phyloP scores from a whole-genome alignment of 1,140 invertebrate species.

The Diploscapter pachys region DNA sequence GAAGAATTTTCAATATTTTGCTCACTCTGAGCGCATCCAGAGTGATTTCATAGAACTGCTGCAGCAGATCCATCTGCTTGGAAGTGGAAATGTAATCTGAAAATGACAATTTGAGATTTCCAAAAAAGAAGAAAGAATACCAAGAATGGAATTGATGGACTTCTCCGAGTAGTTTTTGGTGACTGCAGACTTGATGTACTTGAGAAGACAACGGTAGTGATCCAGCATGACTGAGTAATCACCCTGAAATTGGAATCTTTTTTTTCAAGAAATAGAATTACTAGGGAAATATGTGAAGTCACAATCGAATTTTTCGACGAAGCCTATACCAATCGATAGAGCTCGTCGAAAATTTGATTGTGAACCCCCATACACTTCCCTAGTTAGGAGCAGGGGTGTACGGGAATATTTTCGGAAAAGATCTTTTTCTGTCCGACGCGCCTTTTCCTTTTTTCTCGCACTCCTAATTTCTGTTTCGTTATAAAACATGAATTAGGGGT shows the following conservation, averaged over 20 bases:
- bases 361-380: too few species aligned
- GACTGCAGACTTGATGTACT: conserved; percentile 92
- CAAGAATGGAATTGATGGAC: conserved; percentile 95
- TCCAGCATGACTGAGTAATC: conserved; percentile 96
- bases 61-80: conserved; percentile 89
- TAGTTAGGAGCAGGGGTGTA: too few species aligned
- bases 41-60: conserved; percentile 99
- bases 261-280: background rate
- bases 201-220: conserved; percentile 89
- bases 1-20: background rate
- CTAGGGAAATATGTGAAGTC: background rate
- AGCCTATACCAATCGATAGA: too few species aligned
- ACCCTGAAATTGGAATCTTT: conserved; percentile 65
- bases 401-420: too few species aligned
- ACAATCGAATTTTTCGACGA: too few species aligned
- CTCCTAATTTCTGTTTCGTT: too few species aligned
- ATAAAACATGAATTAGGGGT: too few species aligned
- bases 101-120: too few species aligned
- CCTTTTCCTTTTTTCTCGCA: too few species aligned
- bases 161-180: conserved; percentile 99
- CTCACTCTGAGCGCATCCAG: conserved; percentile 82
- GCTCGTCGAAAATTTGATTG: too few species aligned
- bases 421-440: too few species aligned
- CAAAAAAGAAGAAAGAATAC: too few species aligned
- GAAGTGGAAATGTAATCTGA: conserved; percentile 90